These are phyloP conservation scores for Drosophila nigromelanica DNA, from an alignment of 1,140 invertebrate species.

Conservation along the genomic window DNA sequence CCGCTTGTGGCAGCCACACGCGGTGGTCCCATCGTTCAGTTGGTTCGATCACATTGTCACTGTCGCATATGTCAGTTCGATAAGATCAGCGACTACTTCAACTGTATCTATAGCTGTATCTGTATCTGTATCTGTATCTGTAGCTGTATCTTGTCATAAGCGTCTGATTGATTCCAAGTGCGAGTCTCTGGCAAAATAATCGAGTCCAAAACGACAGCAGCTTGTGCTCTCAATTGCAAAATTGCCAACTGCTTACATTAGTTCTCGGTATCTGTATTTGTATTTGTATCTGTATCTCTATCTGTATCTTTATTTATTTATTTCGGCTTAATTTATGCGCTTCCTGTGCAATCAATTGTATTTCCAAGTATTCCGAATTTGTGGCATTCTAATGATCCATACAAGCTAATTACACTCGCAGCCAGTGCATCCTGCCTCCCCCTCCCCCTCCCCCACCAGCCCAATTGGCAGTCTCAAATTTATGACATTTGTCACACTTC, in stretches of 20 bases:
- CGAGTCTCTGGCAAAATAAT: conserved; percentile 12
- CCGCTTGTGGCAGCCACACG: conserved; percentile 25
- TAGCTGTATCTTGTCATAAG: conserved; percentile 31
- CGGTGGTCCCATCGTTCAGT: conserved; percentile 51
- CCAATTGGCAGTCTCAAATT: not conserved
- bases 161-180: conserved; percentile 32
- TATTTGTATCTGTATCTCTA: conserved; percentile 15
- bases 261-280: not conserved
- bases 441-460: no score
- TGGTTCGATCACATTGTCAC: conserved; percentile 53
- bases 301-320: conserved; percentile 12
- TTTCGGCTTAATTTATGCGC: conserved; percentile 58
- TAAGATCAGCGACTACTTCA: conserved; percentile 51
- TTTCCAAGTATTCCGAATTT: conserved; percentile 44
- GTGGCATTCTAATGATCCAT: conserved; percentile 43
- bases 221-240: conserved; percentile 19
- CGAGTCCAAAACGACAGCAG: conserved; percentile 1
- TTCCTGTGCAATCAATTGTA: conserved; percentile 68
- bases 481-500: conserved; percentile 46
- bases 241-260: conserved; percentile 7
- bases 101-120: not conserved
- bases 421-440: conserved; percentile 52
- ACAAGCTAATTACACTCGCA: conserved; percentile 29
- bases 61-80: conserved; percentile 45
- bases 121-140: not conserved